Base-by-base conservation (phyloP, 2,888 invertebrate genomes). In the Stegophylla sp. region DNA sequence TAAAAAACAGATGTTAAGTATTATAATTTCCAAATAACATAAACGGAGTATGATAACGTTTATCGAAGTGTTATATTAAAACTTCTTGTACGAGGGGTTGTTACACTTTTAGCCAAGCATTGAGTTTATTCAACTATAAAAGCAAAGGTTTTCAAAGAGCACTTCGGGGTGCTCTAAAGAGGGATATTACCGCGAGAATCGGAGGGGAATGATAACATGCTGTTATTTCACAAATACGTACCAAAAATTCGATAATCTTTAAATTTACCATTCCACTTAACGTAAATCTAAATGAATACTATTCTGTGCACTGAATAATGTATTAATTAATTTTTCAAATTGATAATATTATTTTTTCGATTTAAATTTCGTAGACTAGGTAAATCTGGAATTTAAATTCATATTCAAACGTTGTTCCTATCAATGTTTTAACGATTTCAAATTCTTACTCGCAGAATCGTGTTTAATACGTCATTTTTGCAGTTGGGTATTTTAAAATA, bases 121-220 rank as follows among this genome's bases (percentile, higher is more conserved):
- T 17, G n/a, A 13, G 75, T 76, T 76, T 76, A 76, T 76, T 66
- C 64, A n/a, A 64, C 61, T 61, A 79, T 79, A 71, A 79, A 79
- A 79, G 71, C 71, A 61, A 77, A 59, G 59, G 67, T 59, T 77
- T 69, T 59, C 59, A 34, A 71, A 79, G 61, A 34, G 51, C 15
- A 53, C 75, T 76, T 66, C 53, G 53, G 75, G 75, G 75, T 13
- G 64, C 41, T 64, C 7, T 59, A 73, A 75, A 74, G 34, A 75
- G 74, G 74, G 53, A 17, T 10, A 43, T 28, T 28, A 5, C 26
- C 23, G 3, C 20, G 20, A 73, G 12, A 76, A 26, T 12, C 9
- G 28, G 53, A 53, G 26, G 53, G 26, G 53, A 20, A 63, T 15
- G 15, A 45, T 26, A 17, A 48, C 61, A 15, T 13, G 75, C 66